Evolutionary conservation across 2,888 invertebrate genomes (phyloP).

Genomic region (Himalopsyche tibetana): DNA sequence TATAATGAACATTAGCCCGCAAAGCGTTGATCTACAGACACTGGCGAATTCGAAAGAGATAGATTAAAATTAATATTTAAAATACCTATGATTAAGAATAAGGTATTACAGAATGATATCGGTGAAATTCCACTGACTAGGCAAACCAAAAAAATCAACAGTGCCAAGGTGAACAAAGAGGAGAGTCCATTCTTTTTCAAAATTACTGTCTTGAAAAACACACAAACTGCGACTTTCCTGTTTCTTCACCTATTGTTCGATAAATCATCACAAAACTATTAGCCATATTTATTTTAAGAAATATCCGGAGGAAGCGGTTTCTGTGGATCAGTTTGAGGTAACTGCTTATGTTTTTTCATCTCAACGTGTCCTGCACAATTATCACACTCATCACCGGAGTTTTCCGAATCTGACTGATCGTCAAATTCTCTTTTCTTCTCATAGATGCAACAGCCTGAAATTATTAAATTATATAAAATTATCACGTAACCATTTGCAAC

Average conservation of each 20-base stretch:
- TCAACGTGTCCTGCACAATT: conserved; percentile 91
- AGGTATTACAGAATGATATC: not conserved
- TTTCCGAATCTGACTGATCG: conserved; percentile 88
- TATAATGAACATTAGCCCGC: not conserved
- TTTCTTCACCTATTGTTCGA: not conserved
- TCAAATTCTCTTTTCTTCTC: conserved; percentile 92
- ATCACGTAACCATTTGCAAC: conserved; percentile 41
- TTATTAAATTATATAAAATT: conserved; percentile 48
- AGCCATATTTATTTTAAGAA: conserved; percentile 41
- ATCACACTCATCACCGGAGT: conserved; percentile 90
- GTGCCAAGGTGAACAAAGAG: not conserved
- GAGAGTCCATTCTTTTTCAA: not conserved
- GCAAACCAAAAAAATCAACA: not conserved
- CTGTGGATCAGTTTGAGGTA: conserved; percentile 46
- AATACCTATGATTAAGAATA: not conserved
- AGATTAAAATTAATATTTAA: conserved; percentile 15
- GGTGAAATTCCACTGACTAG: conserved; percentile 11
- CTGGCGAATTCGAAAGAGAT: conserved; percentile 21
- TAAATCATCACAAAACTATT: conserved; percentile 11
- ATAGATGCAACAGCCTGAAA: conserved; percentile 93
- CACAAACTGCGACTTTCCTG: conserved; percentile 21
- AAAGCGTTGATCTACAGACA: conserved; percentile 13
- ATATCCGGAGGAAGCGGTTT: conserved; percentile 46
- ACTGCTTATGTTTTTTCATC: conserved; percentile 71
- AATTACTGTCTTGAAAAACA: not conserved